phyloP scores from a whole-genome alignment of 1,140 invertebrate genomes.

The Trichonephila clavata region DNA sequence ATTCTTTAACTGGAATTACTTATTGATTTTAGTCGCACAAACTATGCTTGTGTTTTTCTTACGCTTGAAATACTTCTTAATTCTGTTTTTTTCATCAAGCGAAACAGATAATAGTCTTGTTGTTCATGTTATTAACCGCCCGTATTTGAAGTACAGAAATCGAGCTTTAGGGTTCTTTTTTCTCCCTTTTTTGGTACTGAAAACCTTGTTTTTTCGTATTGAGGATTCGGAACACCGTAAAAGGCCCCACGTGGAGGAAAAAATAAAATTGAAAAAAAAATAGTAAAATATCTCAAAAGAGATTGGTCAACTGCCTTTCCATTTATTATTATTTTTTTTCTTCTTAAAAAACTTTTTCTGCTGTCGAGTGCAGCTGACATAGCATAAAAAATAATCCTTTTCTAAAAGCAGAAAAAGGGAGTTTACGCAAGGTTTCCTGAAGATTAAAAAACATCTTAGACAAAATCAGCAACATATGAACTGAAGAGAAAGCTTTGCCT shows the following conservation, averaged over 20 bases:
- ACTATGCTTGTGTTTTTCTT: background rate
- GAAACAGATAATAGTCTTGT: constrained; percentile 30
- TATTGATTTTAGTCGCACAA: background rate
- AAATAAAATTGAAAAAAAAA: constrained; percentile 20
- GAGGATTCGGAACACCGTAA: constrained; percentile 3
- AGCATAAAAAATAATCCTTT: constrained; percentile 48
- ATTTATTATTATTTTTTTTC: constrained; percentile 24
- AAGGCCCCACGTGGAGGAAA: background rate
- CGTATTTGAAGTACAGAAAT: constrained; percentile 8
- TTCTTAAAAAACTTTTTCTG: background rate
- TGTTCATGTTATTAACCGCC: constrained; percentile 26
- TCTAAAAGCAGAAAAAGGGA: background rate
- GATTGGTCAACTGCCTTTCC: constrained; percentile 21
- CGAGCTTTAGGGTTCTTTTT: background rate
- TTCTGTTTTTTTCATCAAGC: background rate
- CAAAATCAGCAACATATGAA: constrained; percentile 58
- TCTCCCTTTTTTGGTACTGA: background rate
- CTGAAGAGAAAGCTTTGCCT: constrained; percentile 23
- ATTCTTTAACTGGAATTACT: background rate
- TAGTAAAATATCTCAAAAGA: constrained; percentile 9
- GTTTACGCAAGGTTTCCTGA: constrained; percentile 47
- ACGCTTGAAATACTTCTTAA: background rate
- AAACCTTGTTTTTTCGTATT: background rate
- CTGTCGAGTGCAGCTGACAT: constrained; percentile 41
- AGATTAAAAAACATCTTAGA: constrained; percentile 40